Conservation (phyloP, 2,888 invertebrate species). For the Agonopterix subpropinquella region DNA sequence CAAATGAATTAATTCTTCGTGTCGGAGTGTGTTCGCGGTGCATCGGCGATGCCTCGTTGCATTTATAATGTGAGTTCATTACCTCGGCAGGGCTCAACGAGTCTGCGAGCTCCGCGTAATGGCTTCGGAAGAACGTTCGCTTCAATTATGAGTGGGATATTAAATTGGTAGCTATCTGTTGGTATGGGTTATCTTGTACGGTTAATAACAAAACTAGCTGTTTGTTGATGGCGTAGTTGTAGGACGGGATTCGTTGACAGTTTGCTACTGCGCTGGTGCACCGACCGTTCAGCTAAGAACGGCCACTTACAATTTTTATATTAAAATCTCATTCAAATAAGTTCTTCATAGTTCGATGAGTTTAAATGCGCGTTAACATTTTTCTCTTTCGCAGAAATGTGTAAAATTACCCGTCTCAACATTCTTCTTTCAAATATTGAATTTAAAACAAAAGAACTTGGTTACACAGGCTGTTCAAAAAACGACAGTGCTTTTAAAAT, state of each 20-base stretch:
- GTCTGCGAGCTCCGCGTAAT: slow-evolving; percentile 54
- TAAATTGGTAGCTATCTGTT: slow-evolving; percentile 54
- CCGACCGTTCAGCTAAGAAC: no score
- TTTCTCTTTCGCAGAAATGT: no score
- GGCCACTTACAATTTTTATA: no score
- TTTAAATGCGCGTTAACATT: no score
- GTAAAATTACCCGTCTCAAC: background rate
- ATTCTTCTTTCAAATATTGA: no score
- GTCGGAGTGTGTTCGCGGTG: slow-evolving; percentile 52
- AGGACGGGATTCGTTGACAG: no score
- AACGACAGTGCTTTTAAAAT: slow-evolving; percentile 38
- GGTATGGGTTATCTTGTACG: slow-evolving; percentile 12
- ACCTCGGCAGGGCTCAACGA: slow-evolving; percentile 50
- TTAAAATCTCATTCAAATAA: no score
- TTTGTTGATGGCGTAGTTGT: background rate
- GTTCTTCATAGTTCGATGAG: no score
- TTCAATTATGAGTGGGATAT: slow-evolving; percentile 69
- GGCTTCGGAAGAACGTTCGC: slow-evolving; percentile 67
- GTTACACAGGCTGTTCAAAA: slow-evolving; percentile 9
- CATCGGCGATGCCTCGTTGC: slow-evolving; percentile 69
- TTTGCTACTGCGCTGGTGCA: no score
- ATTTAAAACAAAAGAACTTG: no score
- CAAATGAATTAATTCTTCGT: slow-evolving; percentile 75
- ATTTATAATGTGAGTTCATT: slow-evolving; percentile 75
- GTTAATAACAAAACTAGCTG: slow-evolving; percentile 14